phyloP scores from a whole-genome alignment of 2,888 invertebrate genomes.

The Oxytorus armatus region DNA sequence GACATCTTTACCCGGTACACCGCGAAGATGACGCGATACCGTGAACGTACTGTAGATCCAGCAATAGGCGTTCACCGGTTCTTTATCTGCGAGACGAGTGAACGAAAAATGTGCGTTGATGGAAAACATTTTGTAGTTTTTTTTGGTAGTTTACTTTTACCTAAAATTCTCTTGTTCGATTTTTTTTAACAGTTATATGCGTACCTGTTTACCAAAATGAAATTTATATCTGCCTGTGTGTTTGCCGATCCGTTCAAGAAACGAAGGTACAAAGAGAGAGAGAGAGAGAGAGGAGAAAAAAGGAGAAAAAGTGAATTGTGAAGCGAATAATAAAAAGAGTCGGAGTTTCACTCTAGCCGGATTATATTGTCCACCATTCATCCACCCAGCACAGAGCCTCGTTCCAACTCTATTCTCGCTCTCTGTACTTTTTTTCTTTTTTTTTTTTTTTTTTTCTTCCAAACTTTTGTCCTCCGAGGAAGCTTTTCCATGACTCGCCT shows the following conservation, averaged over 20 bases:
- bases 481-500: constrained; percentile 67
- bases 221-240: too few species aligned
- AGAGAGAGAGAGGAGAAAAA: constrained; percentile 27
- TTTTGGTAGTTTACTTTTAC: not conserved
- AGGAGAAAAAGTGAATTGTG: constrained; percentile 23
- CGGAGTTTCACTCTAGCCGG: constrained; percentile 29
- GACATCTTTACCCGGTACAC: constrained; percentile 85
- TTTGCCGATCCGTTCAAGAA: constrained; percentile 20
- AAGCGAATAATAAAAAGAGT: constrained; percentile 37
- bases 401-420: not conserved
- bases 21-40: constrained; percentile 82
- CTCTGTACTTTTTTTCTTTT: not conserved
- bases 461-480: constrained; percentile 49
- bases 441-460: not conserved
- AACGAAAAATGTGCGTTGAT: not conserved
- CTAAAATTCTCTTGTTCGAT: not conserved
- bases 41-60: constrained; percentile 92
- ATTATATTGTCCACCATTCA: constrained; percentile 60
- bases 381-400: constrained; percentile 29
- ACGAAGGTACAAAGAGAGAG: constrained; percentile 15
- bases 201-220: too few species aligned
- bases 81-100: constrained; percentile 83
- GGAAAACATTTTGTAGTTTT: not conserved
- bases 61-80: constrained; percentile 90
- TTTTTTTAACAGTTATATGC: not conserved